Base-by-base conservation (phyloP, 2,797 vertebrate species). In the Pachyuromys duprasi region DNA sequence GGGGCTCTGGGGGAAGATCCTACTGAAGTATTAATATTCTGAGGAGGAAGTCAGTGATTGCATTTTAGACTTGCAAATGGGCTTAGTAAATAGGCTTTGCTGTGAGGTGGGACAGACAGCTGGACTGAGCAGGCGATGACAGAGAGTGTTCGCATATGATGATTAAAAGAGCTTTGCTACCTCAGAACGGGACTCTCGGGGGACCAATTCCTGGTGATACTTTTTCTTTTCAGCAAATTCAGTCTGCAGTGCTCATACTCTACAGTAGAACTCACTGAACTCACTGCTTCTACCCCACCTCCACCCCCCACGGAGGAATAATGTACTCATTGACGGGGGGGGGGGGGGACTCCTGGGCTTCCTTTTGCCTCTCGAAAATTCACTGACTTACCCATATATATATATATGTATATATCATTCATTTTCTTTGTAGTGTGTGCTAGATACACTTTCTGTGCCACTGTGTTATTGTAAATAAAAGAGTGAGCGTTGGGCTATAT, bases 1-100 rank as follows among this genome's bases (percentile, higher is more conserved):
- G 0, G 4, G 79, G 18, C 96, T 96, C 22, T 91, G 91, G 0
- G 45, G 74, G 84, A 95, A 91, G 93, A 49, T 87, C 94, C 97
- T 94, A 28, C 75, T 96, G 86, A 91, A 92, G 97, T 95, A 97
- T 97, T 98, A 98, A 97, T 96, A 97, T 96, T 96, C 96, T 67
- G 53, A 86, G 90, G 97, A 98, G 97, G 97, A 98, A 98, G 95
- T 92, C 53, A 96, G 95, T 97, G 97, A 98, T 98, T 98, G 97
- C 97, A 97, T 95, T 97, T 98, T 98, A 97, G 97, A 98, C 97
- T 98, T 98, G 98, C 97, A 98, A 98, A 98, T 98, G 94, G 93
- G 4, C 95, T 98, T 93, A 94, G 97, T 97, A 97, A 98, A 98
- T 94, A 97, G 97, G 95, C 86, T 93, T 97, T 20, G 91, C 96